Evolutionary conservation across 2,113 vertebrate species (phyloP), one percentile per base, ranked within the genome.

Genomic region (Gallinago paraguaiae): DNA sequence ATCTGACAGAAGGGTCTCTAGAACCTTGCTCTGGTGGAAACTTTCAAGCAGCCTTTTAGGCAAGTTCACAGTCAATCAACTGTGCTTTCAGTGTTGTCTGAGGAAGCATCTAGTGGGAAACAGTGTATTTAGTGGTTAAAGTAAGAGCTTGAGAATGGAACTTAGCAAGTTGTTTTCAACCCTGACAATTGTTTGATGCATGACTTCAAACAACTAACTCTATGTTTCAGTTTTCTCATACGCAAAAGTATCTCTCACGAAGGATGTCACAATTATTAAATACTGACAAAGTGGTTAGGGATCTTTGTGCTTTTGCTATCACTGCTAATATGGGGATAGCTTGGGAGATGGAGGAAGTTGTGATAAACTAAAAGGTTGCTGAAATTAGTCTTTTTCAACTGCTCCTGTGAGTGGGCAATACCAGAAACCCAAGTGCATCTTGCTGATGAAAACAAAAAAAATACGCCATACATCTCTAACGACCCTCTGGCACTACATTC

Each of bases 391-490:
- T 57, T 87, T 76, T 57, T 33, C 69, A 76, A 53, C 7, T 4
- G 53, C 46, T 89, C 48, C 72, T 23, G 6, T 3, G 22, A 72
- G 35, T 1, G 9, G 35, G 20, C 28, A 69, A 16, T 1, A 72
- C 25, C 70, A 94, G 50, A 80, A 72, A 65, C 25, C 15, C 20
- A 2, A 67, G 23, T 0, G 13, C 53, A 53, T 28, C 64, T 68
- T 43, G 41, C 17, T 35, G 57, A 84, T 31, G 25, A 56, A 64
- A 76, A 64, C 31, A 65, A 71, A 61, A 78, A 61, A 71, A 35
- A 19, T 2, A n/a, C 64, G 13, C 15, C 13, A 6, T 1, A 4
- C 0, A 0, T 82, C 45, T 35, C 82, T 65, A 77, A 69, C 3
- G 10, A 74, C 23, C 51, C 33, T 57, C 16, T 18, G 17, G 2